phyloP scores from a whole-genome alignment of 2,797 vertebrate species.

The Poeciliopsis presidionis region DNA sequence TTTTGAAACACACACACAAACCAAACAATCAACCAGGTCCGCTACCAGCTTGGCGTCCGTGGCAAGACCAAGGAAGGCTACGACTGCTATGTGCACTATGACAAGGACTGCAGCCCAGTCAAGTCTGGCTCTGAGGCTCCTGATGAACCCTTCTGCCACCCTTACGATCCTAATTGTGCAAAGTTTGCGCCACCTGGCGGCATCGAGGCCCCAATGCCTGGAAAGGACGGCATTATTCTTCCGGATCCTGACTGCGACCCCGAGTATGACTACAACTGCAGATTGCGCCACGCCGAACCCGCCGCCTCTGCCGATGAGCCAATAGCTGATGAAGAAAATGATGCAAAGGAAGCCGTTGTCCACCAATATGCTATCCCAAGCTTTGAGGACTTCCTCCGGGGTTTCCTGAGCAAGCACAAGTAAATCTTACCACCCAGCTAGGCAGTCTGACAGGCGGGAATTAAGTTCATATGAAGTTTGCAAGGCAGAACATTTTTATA shows the following conservation, averaged over 20 bases:
- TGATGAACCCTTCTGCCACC: conserved; percentile 75
- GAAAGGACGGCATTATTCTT: conserved; percentile 68
- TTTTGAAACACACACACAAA: conserved; percentile 60
- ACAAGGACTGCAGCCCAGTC: conserved; percentile 79
- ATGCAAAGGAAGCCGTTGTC: conserved; percentile 31
- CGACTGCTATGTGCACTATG: conserved; percentile 83
- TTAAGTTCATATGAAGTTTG: conserved; percentile 28
- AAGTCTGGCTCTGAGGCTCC: conserved; percentile 49
- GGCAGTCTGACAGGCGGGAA: conserved; percentile 5
- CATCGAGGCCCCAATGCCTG: conserved; percentile 26
- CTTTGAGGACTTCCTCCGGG: conserved; percentile 79
- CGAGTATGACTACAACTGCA: conserved; percentile 82
- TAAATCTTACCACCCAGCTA: conserved; percentile 54
- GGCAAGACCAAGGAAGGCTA: conserved; percentile 85
- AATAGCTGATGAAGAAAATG: conserved; percentile 33
- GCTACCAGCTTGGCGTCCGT: conserved; percentile 72
- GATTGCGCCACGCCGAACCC: conserved; percentile 68
- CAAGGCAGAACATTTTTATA: conserved; percentile 23
- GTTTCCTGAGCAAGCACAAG: conserved; percentile 67
- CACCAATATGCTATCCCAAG: conserved; percentile 43
- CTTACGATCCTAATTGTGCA: conserved; percentile 78
- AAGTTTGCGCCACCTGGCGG: conserved; percentile 57
- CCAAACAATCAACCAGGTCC: conserved; percentile 70
- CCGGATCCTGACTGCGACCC: conserved; percentile 84
- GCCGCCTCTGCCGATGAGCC: conserved; percentile 45